Conservation (phyloP, 2,797 vertebrate species). For the Parambassis ranga region DNA sequence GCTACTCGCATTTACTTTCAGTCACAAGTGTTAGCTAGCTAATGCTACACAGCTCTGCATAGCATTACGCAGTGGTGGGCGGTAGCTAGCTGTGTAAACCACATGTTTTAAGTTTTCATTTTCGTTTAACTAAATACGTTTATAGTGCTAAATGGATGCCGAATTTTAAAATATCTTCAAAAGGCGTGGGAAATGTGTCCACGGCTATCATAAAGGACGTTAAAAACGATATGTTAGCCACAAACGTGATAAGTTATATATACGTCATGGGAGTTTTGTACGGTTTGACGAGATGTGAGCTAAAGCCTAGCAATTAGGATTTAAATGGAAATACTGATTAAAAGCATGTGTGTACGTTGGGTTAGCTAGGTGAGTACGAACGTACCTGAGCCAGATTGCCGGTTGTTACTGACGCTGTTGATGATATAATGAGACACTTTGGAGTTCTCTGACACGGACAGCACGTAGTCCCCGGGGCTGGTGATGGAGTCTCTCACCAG, state of each 20-base stretch:
- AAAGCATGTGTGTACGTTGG: background rate
- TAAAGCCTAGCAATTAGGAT: background rate
- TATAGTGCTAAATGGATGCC: fast-evolving
- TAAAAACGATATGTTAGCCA: too few relatives aligned
- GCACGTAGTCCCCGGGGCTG: conserved; percentile 91
- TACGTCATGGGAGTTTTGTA: background rate
- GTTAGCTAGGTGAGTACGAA: too few relatives aligned
- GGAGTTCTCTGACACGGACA: conserved; percentile 93
- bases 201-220: too few relatives aligned
- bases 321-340: background rate
- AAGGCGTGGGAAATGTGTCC: fast-evolving
- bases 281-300: background rate
- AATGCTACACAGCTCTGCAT: background rate
- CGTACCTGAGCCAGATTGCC: conserved; percentile 74
- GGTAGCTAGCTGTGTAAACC: background rate
- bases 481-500: conserved; percentile 91
- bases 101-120: conserved; percentile 3
- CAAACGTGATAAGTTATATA: too few relatives aligned
- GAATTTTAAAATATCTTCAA: fast-evolving
- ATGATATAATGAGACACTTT: conserved; percentile 96
- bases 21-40: background rate
- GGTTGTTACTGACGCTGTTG: conserved; percentile 87
- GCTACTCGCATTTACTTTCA: background rate
- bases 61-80: background rate
- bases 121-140: background rate